Base-by-base conservation (phyloP, 2,888 invertebrate genomes). In the Campoplex nolae region DNA sequence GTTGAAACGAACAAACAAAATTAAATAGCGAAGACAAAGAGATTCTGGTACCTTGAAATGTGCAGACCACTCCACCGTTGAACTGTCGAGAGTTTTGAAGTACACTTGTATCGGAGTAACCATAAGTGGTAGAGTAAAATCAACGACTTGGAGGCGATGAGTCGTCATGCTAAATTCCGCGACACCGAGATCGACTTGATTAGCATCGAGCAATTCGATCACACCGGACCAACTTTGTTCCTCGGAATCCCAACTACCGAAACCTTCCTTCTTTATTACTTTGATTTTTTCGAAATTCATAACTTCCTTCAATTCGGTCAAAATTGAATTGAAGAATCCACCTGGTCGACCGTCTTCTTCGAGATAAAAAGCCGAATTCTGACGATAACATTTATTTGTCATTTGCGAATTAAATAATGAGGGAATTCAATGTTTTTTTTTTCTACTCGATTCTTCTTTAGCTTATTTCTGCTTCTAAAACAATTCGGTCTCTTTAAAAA, bases 81-180 rank as follows among this genome's bases (percentile, higher is more conserved):
- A 76, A 6, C 74, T 82, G 13, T 77, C 78, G 0, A 90, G 90
- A 70, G 90, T 78, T 54, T 86, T 91, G 9, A 93, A 79, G 68
- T 92, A 93, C 74, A 93, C 86, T n/a, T 87, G 87, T 45, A 89
- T 87, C 16, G 85, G 79, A 0, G 91, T 89, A 1, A 89, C 23
- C 6, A 92, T 51, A 56, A 94, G 80, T 0, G 93, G 93, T 13
- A 91, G 51, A 0, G 92, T 92, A 65, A 92, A 94, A 45, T 93
- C 93, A 0, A 94, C 82, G 7, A 75, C 90, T 0, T 89, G 80
- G 35, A 91, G 35, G 16, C 93, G 89, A 0, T 38, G 42, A 3
- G 68, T 86, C 0, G 91, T 92, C 42, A 94, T 89, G 11, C 90
- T 89, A 51, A 93, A 90, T 32, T 92, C 92, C 28, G 90, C 90